Evolutionary conservation across 2,113 vertebrate species (phyloP).

Genomic region (Sinocyclocheilus anshuiensis): DNA sequence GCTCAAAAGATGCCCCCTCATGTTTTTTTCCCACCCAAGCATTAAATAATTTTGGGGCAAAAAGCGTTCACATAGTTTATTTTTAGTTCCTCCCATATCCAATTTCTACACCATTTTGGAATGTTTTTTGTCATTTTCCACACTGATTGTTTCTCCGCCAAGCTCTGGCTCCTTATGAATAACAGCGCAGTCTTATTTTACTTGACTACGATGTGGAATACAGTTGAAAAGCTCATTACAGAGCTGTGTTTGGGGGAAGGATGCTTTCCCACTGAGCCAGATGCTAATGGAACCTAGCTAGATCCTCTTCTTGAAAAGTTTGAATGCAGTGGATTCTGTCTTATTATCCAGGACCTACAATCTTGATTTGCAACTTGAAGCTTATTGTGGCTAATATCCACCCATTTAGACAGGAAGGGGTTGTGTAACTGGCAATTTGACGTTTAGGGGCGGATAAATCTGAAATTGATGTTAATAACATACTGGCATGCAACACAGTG

Average conservation of each 20-base stretch:
- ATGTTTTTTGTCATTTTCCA: constrained; percentile 1
- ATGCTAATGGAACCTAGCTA: not conserved
- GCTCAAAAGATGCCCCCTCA: not conserved
- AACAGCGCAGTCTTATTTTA: constrained; percentile 8
- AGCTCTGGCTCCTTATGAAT: not conserved
- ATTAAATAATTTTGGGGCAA: not conserved
- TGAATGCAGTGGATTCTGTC: not conserved
- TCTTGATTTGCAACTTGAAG: not conserved
- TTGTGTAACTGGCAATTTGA: not conserved
- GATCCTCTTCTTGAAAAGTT: not conserved
- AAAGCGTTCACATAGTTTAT: not conserved
- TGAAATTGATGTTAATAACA: not conserved
- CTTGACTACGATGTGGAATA: not conserved
- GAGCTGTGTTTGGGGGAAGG: not conserved
- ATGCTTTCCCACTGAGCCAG: not conserved
- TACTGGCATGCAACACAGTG: not conserved
- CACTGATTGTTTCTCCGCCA: constrained; percentile 16
- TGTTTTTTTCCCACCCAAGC: not conserved
- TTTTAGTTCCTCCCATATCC: constrained; percentile 19
- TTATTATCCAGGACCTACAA: not conserved
- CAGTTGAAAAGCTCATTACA: not conserved
- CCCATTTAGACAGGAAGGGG: not conserved
- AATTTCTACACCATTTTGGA: not conserved
- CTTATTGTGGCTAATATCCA: not conserved
- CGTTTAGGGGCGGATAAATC: not conserved